These are phyloP conservation scores for Labia minor DNA, from an alignment of 2,888 invertebrate species.

Conservation along the genomic window DNA sequence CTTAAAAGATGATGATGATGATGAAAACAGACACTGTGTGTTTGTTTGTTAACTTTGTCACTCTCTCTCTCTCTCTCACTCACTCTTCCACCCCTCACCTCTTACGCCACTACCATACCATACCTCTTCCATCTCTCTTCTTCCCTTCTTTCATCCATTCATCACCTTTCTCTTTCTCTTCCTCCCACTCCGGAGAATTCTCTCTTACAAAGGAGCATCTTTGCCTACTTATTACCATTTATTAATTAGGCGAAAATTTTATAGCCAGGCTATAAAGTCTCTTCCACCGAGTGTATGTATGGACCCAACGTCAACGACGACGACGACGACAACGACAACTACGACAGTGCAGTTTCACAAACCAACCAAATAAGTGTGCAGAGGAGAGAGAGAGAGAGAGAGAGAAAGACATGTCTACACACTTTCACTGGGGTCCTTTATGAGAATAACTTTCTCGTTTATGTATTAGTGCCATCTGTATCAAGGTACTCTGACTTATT, in stretches of 20 bases:
- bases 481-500: background rate
- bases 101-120: too few species aligned
- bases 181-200: background rate
- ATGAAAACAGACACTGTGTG: slow-evolving; percentile 13
- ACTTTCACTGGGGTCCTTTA: background rate
- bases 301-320: background rate
- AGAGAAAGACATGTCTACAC: background rate
- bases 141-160: too few species aligned
- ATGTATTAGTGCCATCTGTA: slow-evolving; percentile 6
- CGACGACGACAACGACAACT: background rate
- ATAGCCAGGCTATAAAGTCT: background rate
- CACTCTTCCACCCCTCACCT: too few species aligned
- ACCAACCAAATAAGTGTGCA: background rate
- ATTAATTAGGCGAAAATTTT: slow-evolving; percentile 13
- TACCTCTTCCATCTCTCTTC: too few species aligned
- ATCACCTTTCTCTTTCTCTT: background rate
- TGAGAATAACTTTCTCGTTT: slow-evolving; percentile 13
- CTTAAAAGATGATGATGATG: slow-evolving; percentile 13
- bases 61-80: background rate
- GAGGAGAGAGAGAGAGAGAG: too few species aligned
- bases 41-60: slow-evolving; percentile 13
- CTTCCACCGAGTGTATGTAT: background rate
- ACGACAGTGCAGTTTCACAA: background rate
- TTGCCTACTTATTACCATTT: slow-evolving; percentile 13
- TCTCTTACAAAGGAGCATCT: background rate